Percentiles rank a stretch among this genome's conserved stretches.
These are phyloP conservation scores for Otus scops DNA, from an alignment of 2,797 vertebrate genomes.

Conservation along the genomic window DNA sequence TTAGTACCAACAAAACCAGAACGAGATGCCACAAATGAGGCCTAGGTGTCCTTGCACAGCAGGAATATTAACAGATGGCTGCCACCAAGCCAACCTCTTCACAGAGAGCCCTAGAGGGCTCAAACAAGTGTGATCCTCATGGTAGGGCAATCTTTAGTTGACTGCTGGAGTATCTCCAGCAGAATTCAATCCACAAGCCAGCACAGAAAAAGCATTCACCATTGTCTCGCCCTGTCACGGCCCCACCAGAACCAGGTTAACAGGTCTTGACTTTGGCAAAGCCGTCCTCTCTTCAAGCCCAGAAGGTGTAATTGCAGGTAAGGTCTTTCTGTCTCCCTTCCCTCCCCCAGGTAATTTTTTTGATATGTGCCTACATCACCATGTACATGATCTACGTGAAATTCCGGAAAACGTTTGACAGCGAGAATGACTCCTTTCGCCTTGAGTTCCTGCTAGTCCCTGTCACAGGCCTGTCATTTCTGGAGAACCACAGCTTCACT, in stretches of 20 bases:
- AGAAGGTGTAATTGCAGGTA: neutral
- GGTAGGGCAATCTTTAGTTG: neutral
- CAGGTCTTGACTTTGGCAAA: neutral
- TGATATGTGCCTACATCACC: slow-evolving; percentile 87
- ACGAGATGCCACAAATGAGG: accelerated
- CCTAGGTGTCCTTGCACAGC: neutral
- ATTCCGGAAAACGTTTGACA: slow-evolving; percentile 85
- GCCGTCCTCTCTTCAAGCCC: neutral
- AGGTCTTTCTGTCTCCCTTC: neutral
- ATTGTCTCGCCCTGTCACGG: neutral
- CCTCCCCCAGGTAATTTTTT: slow-evolving; percentile 86
- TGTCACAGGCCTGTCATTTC: slow-evolving; percentile 89
- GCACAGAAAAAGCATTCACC: neutral
- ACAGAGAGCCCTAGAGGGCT: neutral
- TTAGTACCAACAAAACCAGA: neutral
- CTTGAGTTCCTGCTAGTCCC: slow-evolving; percentile 94
- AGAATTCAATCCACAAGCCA: neutral
- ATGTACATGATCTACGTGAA: slow-evolving; percentile 92
- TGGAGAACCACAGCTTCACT: slow-evolving; percentile 91
- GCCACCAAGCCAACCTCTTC: neutral
- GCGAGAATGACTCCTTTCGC: slow-evolving; percentile 90
- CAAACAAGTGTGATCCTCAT: neutral
- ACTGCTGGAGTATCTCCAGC: neutral
- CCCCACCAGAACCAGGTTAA: neutral
- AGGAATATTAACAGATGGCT: neutral